Base-by-base conservation (phyloP, 2,113 vertebrate genomes). In the Acrocephalus arundinaceus region DNA sequence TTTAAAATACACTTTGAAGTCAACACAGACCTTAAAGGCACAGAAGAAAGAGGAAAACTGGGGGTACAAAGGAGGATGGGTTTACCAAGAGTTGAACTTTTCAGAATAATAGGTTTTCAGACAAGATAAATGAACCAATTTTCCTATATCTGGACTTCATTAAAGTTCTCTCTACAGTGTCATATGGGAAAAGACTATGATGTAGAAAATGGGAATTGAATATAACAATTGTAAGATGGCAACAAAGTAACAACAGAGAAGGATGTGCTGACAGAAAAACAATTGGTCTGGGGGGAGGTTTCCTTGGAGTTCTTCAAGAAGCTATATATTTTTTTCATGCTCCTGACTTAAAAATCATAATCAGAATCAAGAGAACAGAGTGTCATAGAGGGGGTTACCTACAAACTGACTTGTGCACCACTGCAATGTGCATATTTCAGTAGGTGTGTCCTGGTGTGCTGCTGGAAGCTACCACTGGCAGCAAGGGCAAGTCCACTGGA, bases 71-170 rank as follows among this genome's bases (percentile, higher is more conserved):
- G 31, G n/a, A 85, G 58, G 21, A 87, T 43, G 22, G 15, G 6
- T 54, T 91, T 93, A 87, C 45, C 27, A 83, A 93, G 68, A 33
- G 4, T 8, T 84, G 68, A 84, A 92, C 55, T 76, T 74, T 30
- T 66, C 61, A 78, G 83, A 81, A 71, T 80, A 93, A 59, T 10
- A 59, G n/a, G 65, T 81, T 86, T 92, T 80, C 68, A 88, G 77
- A 74, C 0, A 2, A 86, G 55, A 90, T 7, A 72, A 93, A 84
- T 51, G 20, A 86, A 62, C 18, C 11, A 54, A 7, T 80, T 93
- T 92, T 94, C 2, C 1, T 89, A 67, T 93, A 84, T 95, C 89
- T 94, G 95, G 83, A 90, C 86, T 89, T 92, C 72, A 93, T 95
- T 95, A 94, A 74, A 86, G 72, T 74, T 92, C 48, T 70, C 86